Base-by-base conservation (phyloP, 2,797 vertebrate genomes). In the Betta splendens region DNA sequence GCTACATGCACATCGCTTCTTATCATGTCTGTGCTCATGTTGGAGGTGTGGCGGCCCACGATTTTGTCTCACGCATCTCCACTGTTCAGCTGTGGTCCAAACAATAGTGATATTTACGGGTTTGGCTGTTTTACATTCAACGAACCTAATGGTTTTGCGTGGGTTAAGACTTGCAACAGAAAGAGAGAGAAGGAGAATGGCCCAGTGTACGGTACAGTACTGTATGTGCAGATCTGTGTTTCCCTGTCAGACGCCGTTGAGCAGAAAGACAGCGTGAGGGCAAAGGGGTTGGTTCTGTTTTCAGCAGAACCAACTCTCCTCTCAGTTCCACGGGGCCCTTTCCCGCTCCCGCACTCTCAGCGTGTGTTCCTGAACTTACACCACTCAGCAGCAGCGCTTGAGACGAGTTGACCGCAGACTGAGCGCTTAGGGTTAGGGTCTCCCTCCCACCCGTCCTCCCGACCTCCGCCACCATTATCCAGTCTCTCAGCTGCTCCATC, bases 401-500 rank as follows among this genome's bases (percentile, higher is more conserved):
- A 85, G 89, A 83, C 90, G 91, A 90, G 91, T 91, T 91, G 89
- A 88, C 67, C 80, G 44, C 71, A 83, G 86, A 77, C 57, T 46
- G 75, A 87, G 82, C 71, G 87, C 79, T 88, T 89, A 60, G 80
- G 79, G 75, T 81, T 72, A 70, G 77, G 69, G 75, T 81, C 62
- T 61, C 38, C 70, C 74, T 61, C 52, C 42, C 28, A 46, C 68
- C 56, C 52, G 50, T 69, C 75, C 62, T 55, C 37, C 52, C 87
- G 81, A 89, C 84, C 85, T 76, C 59, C 58, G 68, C 69, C 78
- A 69, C 77, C 77, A 82, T 87, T 88, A 89, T 80, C 76, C 67
- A 71, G 50, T 56, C 50, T 52, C 39, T 60, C 56, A 29, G 28
- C 40, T 22, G 3, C 25, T 61, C 35, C 21, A 15, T 71, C 54